phyloP scores from a whole-genome alignment of 2,113 vertebrate genomes.

The Dipodomys stephensi region DNA sequence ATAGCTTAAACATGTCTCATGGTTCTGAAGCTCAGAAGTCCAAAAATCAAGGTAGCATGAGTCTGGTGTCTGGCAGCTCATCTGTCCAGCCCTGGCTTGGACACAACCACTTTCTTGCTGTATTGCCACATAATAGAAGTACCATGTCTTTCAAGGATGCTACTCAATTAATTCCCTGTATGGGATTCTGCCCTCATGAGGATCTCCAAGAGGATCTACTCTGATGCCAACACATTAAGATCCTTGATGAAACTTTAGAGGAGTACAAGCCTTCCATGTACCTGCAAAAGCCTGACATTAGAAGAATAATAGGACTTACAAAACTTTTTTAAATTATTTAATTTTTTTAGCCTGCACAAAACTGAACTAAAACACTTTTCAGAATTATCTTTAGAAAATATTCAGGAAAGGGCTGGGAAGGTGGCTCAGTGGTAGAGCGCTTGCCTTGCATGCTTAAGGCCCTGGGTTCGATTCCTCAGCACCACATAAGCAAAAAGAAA shows the following conservation, averaged over 20 bases:
- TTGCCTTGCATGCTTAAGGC: too few species aligned
- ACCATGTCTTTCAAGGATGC: background rate
- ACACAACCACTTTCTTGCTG: background rate
- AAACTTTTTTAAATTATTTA: background rate
- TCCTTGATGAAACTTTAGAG: too few species aligned
- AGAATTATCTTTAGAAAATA: background rate
- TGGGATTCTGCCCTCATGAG: background rate
- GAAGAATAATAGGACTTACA: background rate
- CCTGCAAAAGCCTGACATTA: background rate
- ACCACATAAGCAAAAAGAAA: too few species aligned
- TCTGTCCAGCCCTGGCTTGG: background rate
- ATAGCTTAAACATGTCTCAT: background rate
- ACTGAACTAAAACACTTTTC: constrained; percentile 26
- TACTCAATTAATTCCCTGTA: background rate
- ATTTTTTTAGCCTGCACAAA: background rate
- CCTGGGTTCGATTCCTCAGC: too few species aligned
- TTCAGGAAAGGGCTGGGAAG: too few species aligned
- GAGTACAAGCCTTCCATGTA: background rate
- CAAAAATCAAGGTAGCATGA: background rate
- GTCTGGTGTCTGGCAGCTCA: background rate
- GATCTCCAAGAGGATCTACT: too few species aligned
- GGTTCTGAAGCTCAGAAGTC: background rate
- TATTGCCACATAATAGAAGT: background rate
- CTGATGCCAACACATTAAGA: too few species aligned
- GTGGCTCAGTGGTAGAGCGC: too few species aligned